phyloP scores from a whole-genome alignment of 2,797 vertebrate genomes.

The Otolemur crassicaudatus region DNA sequence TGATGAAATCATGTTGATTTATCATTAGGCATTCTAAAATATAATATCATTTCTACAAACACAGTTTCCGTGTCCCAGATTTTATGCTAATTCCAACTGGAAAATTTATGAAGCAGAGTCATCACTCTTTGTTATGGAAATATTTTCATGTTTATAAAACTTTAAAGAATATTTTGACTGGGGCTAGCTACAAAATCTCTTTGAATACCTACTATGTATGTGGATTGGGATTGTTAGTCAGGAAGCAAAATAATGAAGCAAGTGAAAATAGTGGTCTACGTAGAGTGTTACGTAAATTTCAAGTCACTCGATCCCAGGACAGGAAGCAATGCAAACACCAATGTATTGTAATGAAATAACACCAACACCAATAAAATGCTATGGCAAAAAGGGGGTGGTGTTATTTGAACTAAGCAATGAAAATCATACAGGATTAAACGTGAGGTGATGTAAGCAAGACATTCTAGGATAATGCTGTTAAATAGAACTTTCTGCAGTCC shows the following conservation, averaged over 20 bases:
- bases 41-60: conserved; percentile 40
- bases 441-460: neutral
- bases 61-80: conserved; percentile 22
- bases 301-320: neutral
- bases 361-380: neutral
- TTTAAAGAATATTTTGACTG: conserved; percentile 26
- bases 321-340: neutral
- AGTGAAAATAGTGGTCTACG: neutral
- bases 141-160: conserved; percentile 46
- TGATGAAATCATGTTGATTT: conserved; percentile 61
- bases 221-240: neutral
- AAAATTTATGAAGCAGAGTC: neutral
- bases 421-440: neutral
- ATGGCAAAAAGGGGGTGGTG: neutral
- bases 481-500: neutral
- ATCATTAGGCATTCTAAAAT: conserved; percentile 62
- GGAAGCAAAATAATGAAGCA: conserved; percentile 24
- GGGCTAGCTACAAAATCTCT: conserved; percentile 5
- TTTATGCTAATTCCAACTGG: conserved; percentile 44
- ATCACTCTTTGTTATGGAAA: conserved; percentile 46
- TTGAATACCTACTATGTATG: neutral
- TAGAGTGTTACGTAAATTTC: neutral
- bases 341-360: neutral
- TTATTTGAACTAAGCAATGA: neutral
- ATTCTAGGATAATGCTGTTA: neutral